Conservation (phyloP, 2,888 invertebrate species). For the Xestobium rufovillosum region DNA sequence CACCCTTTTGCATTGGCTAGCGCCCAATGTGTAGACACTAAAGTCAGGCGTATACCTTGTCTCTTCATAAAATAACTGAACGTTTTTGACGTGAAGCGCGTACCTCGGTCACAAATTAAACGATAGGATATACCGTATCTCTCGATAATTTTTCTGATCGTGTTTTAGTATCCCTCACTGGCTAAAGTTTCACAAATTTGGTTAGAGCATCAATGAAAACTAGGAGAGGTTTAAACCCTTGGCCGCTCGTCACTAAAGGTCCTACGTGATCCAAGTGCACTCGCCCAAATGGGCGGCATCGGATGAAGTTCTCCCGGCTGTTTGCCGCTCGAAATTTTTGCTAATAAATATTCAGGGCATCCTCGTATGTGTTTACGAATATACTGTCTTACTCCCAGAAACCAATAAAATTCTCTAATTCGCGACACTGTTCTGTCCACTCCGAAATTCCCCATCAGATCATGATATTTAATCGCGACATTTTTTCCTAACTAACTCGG, state of each 20-base stretch:
- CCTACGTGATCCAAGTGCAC: slow-evolving; percentile 8
- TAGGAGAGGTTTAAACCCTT: slow-evolving; percentile 5
- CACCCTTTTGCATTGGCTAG: slow-evolving; percentile 17
- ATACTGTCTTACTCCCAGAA: neutral
- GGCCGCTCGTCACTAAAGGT: slow-evolving; percentile 11
- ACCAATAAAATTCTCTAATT: neutral
- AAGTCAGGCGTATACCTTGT: slow-evolving; percentile 9
- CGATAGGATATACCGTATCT: neutral
- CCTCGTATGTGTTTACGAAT: neutral
- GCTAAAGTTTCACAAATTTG: slow-evolving; percentile 1
- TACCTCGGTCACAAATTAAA: neutral
- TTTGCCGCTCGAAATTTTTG: slow-evolving; percentile 1
- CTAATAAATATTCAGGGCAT: neutral
- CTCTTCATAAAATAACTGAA: slow-evolving; percentile 9
- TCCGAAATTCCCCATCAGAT: neutral
- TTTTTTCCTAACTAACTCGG: slow-evolving; percentile 1
- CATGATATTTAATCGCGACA: neutral
- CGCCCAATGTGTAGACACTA: slow-evolving; percentile 12
- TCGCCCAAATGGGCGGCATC: neutral
- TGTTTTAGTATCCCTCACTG: slow-evolving; percentile 15
- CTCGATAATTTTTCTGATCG: slow-evolving; percentile 12
- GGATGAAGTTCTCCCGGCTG: neutral
- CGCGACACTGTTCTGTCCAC: slow-evolving; percentile 2
- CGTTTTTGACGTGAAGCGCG: neutral
- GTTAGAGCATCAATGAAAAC: slow-evolving; percentile 1